phyloP scores from a whole-genome alignment of 2,888 invertebrate species.

The Seira sanloemensis region DNA sequence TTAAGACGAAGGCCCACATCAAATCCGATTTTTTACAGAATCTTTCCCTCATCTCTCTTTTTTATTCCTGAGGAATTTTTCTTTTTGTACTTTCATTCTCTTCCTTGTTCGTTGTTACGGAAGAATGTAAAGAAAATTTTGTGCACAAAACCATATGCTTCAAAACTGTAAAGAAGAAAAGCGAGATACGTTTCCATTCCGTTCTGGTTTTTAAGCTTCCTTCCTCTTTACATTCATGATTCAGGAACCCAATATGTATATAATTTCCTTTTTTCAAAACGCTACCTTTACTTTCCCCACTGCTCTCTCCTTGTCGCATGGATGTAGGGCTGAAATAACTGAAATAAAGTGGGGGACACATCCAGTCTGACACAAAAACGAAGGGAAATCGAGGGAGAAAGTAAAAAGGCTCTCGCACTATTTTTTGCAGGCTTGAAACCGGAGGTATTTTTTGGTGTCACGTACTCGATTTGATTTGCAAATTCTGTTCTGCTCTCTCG shows the following conservation, averaged over 20 bases:
- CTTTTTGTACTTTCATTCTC: slow-evolving; percentile 12
- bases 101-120: slow-evolving; percentile 23
- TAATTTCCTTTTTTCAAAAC: slow-evolving; percentile 17
- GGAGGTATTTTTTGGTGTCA: slow-evolving; percentile 57
- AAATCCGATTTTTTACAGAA: not conserved
- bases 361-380: slow-evolving; percentile 34
- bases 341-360: not conserved
- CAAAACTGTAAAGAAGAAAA: not conserved
- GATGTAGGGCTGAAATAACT: too few species aligned
- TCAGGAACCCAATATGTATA: slow-evolving; percentile 37
- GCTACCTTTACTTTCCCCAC: slow-evolving; percentile 6
- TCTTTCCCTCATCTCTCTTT: not conserved
- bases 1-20: not conserved
- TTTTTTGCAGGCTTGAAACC: slow-evolving; percentile 14
- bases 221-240: slow-evolving; percentile 22
- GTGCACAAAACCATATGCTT: slow-evolving; percentile 31
- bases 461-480: slow-evolving; percentile 69
- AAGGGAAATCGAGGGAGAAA: slow-evolving; percentile 13
- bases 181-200: slow-evolving; percentile 34
- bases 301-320: too few species aligned
- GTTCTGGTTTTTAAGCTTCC: slow-evolving; percentile 46
- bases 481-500: slow-evolving; percentile 45
- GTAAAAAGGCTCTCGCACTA: slow-evolving; percentile 16
- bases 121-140: slow-evolving; percentile 35
- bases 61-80: not conserved